Percentiles rank a stretch among this genome's conserved stretches.
These are phyloP conservation scores for Chascanopsetta lugubris DNA, from an alignment of 2,113 vertebrate species.

Conservation along the genomic window DNA sequence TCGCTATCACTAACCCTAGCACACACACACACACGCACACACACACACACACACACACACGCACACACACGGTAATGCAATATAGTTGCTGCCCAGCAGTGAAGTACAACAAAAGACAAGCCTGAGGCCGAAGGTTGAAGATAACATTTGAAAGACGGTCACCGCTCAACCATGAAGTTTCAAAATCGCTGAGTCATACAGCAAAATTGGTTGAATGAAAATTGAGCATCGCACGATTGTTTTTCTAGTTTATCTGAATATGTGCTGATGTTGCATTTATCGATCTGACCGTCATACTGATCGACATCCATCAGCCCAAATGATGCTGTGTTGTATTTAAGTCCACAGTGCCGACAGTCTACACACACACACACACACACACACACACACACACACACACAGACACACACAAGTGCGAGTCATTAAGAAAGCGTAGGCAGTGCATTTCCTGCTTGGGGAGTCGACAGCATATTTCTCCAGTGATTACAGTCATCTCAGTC, in stretches of 20 bases:
- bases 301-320: not conserved
- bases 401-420: conserved; percentile 20
- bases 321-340: conserved; percentile 10
- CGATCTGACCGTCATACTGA: not conserved
- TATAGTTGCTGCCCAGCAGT: not conserved
- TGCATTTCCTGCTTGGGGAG: conserved; percentile 48
- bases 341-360: conserved; percentile 8
- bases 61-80: not conserved
- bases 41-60: not conserved
- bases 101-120: not conserved
- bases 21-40: not conserved
- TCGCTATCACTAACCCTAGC: too few species aligned
- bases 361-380: not conserved
- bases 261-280: not conserved
- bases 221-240: not conserved
- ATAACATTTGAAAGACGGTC: not conserved
- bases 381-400: conserved; percentile 11
- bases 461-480: conserved; percentile 55
- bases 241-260: not conserved
- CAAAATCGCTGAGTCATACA: not conserved
- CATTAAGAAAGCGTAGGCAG: conserved; percentile 52
- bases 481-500: conserved; percentile 32
- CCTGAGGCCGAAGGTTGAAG: not conserved
- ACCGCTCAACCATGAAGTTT: not conserved
- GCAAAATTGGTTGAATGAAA: not conserved